Percentiles rank a stretch among this genome's conserved stretches.
phyloP scores from a whole-genome alignment of 2,113 vertebrate genomes.

The Junco hyemalis region DNA sequence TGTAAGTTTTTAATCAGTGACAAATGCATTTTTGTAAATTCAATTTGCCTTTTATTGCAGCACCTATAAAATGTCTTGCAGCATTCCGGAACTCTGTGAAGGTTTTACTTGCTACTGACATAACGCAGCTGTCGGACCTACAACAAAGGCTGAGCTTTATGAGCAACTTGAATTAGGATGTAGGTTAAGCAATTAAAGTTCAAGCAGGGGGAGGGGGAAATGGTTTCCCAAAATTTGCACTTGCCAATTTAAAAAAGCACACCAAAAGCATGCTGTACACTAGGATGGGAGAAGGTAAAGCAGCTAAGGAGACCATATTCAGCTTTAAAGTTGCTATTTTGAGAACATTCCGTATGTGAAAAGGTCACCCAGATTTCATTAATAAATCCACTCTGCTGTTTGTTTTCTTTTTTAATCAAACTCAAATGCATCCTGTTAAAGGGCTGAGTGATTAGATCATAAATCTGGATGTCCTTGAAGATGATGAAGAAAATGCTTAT shows the following conservation, averaged over 20 bases:
- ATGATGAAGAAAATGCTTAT: slow-evolving; percentile 87
- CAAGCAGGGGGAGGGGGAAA: slow-evolving; percentile 77
- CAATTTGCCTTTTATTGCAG: slow-evolving; percentile 86
- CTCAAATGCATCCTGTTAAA: slow-evolving; percentile 85
- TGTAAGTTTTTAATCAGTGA: slow-evolving; percentile 85
- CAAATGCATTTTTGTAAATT: slow-evolving; percentile 85
- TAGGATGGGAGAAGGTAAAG: neutral
- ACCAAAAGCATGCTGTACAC: neutral
- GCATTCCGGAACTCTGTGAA: slow-evolving; percentile 96
- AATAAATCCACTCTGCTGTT: slow-evolving; percentile 75
- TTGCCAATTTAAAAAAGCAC: slow-evolving; percentile 25
- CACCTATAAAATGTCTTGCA: slow-evolving; percentile 90
- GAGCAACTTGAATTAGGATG: slow-evolving; percentile 94
- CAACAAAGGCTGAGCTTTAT: slow-evolving; percentile 92
- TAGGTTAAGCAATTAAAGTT: slow-evolving; percentile 95
- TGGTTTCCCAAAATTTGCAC: slow-evolving; percentile 51
- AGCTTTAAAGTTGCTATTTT: slow-evolving; percentile 52
- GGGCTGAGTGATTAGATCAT: slow-evolving; percentile 86
- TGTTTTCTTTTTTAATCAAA: slow-evolving; percentile 88
- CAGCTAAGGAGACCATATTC: neutral
- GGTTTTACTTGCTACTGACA: slow-evolving; percentile 96
- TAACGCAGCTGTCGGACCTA: slow-evolving; percentile 93
- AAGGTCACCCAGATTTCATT: slow-evolving; percentile 85
- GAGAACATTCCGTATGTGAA: slow-evolving; percentile 72
- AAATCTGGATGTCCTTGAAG: slow-evolving; percentile 93